Evolutionary conservation across 2,797 vertebrate species (phyloP).

Genomic region (Borostomias antarcticus): DNA sequence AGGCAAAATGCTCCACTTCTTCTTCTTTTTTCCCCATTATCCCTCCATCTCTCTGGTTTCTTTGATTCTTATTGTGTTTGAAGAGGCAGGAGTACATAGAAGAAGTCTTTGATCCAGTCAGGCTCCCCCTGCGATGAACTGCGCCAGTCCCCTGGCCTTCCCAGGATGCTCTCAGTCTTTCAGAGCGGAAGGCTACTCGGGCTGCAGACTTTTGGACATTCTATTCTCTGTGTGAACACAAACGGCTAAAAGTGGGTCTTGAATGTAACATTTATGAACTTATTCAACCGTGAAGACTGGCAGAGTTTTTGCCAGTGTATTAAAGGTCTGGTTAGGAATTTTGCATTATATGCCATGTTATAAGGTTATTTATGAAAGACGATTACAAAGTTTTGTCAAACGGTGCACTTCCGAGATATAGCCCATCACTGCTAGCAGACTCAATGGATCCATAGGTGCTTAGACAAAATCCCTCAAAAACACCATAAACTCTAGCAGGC

Average conservation of each 20-base stretch:
- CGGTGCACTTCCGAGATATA: too few species aligned
- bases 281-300: too few species aligned
- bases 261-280: too few species aligned
- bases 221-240: neutral
- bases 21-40: slow-evolving; percentile 45
- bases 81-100: slow-evolving; percentile 12
- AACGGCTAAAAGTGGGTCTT: neutral
- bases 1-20: slow-evolving; percentile 46
- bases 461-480: too few species aligned
- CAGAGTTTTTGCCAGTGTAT: too few species aligned
- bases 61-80: slow-evolving; percentile 11
- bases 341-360: too few species aligned
- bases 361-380: too few species aligned
- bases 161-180: neutral
- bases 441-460: too few species aligned
- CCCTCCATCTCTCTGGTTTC: slow-evolving; percentile 4
- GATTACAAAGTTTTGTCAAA: too few species aligned
- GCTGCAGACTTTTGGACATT: neutral
- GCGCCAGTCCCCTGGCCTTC: neutral
- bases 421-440: too few species aligned
- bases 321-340: too few species aligned
- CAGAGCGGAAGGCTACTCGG: neutral
- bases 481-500: too few species aligned
- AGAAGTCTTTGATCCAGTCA: slow-evolving; percentile 13
- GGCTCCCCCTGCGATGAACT: neutral